A percentile compares a stretch with the other conserved stretches of the same genome.
Evolutionary conservation across 2,888 invertebrate species (phyloP).

Genomic region (Shargacucullia verbasci): DNA sequence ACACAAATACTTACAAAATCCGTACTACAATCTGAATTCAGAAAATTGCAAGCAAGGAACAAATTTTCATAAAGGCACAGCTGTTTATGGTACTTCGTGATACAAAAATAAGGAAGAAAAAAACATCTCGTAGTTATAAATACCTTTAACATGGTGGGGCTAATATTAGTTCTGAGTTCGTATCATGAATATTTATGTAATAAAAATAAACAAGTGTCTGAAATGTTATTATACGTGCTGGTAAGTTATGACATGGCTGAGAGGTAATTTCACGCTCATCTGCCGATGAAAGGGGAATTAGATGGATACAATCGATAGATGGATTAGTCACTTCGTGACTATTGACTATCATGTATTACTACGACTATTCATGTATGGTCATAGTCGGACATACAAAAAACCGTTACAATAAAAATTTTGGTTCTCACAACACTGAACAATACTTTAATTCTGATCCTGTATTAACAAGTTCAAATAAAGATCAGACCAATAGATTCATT

Average conservation of each 20-base stretch:
- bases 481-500: too few species aligned
- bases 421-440: too few species aligned
- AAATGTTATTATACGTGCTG: conserved; percentile 36
- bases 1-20: too few species aligned
- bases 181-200: conserved; percentile 47
- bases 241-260: conserved; percentile 39
- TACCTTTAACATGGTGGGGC: conserved; percentile 32
- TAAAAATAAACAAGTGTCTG: conserved; percentile 50
- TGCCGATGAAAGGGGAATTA: conserved; percentile 36
- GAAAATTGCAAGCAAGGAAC: conserved; percentile 55
- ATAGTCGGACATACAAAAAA: background rate
- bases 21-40: conserved; percentile 16
- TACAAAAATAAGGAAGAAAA: conserved; percentile 34
- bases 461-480: too few species aligned
- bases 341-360: conserved; percentile 21
- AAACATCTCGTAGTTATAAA: conserved; percentile 32
- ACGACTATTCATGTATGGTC: background rate
- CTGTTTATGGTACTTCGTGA: conserved; percentile 31
- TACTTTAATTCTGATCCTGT: too few species aligned
- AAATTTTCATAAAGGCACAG: conserved; percentile 53
- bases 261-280: conserved; percentile 45
- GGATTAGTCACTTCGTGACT: conserved; percentile 21
- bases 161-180: conserved; percentile 30
- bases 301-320: too few species aligned
- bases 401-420: too few species aligned